Evolutionary conservation across 2,113 vertebrate genomes (phyloP).

Genomic region (Datnioides undecimradiatus): DNA sequence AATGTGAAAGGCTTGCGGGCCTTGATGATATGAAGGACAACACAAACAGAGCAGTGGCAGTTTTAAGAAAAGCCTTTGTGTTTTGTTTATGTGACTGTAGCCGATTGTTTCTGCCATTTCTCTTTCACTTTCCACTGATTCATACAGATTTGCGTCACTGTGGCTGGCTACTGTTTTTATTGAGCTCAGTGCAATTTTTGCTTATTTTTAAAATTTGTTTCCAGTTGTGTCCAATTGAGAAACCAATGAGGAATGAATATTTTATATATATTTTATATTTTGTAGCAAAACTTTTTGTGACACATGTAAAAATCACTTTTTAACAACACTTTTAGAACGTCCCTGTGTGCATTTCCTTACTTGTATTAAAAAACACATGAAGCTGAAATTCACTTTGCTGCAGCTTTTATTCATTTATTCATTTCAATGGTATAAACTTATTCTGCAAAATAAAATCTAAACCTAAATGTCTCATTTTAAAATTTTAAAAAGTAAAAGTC

Average conservation of each 20-base stretch:
- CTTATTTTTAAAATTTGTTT: neutral
- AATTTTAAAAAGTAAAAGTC: neutral
- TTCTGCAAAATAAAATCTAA: neutral
- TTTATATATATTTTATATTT: neutral
- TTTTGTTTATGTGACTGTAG: constrained; percentile 55
- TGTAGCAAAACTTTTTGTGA: neutral
- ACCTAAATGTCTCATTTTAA: neutral
- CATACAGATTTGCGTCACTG: neutral
- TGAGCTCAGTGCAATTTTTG: neutral
- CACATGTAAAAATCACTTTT: neutral
- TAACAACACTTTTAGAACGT: neutral
- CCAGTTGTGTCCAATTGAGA: neutral
- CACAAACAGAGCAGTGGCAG: constrained; percentile 62
- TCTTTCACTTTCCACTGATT: constrained; percentile 2
- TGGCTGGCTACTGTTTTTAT: neutral
- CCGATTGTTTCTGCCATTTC: constrained; percentile 10
- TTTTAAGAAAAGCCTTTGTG: constrained; percentile 71
- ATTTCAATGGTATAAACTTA: neutral
- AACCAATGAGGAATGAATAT: neutral
- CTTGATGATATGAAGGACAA: constrained; percentile 80
- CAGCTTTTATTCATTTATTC: neutral
- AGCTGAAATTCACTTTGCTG: neutral
- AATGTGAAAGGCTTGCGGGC: constrained; percentile 81
- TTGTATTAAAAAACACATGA: neutral
- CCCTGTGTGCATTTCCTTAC: neutral